Base-by-base conservation (phyloP, 2,113 vertebrate species). In the Salvelinus namaycush region DNA sequence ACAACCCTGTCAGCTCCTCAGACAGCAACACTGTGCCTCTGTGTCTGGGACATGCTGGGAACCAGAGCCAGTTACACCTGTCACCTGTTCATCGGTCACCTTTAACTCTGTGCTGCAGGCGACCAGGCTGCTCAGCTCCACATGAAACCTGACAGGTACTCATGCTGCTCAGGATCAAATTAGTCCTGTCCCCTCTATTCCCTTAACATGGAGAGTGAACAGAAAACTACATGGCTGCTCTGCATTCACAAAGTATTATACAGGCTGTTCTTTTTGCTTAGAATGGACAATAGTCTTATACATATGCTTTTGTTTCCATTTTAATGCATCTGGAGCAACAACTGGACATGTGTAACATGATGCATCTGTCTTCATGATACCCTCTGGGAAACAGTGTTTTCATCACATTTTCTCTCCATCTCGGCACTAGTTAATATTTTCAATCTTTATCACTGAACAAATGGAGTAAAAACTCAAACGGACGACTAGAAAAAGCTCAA, bases 81-180 rank as follows among this genome's bases (percentile, higher is more conserved):
- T 39, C 39, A 39, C 39, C 39, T 67, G 73, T 74, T 70, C 80
- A 84, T 66, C 73, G 84, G 81, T 76, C 74, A 86, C 80, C 81
- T 83, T 81, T 85, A 76, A 87, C 82, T 78, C 66, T 75, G 79
- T 77, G 12, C n/a, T 4, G 5, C 8, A 60, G 18, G 14, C 14
- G 18, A n/a, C 59, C 59, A 8, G 18, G 0, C 59, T n/a, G 16
- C 18, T 20, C 59, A 60, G n/a, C 59, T 60, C 18, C 59, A 60
- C 59, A n/a, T 60, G 12, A 60, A 22, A 60, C 16, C 59, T 62
- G 8, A 74, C 39, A 70, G 65, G 39, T 72, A 69, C n/a, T 44
- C 70, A 49, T 3, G 34, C 68, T 22, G 68, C 20, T 39, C 27
- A 27, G 44, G n/a, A 24, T 29, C 22, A 27, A 29, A 26, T 6